Evolutionary conservation across 35 echinoderm and acorn worm genomes (phyloP).

Genomic region (Chiridota heheva): DNA sequence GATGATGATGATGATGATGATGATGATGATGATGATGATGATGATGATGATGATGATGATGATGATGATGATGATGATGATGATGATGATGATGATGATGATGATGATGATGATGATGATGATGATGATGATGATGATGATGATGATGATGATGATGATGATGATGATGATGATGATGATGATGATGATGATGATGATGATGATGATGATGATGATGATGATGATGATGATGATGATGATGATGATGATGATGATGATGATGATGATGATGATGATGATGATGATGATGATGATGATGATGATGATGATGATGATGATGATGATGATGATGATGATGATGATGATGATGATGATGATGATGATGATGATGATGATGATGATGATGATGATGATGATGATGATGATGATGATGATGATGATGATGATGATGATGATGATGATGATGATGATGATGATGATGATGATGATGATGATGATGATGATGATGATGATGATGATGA

Average conservation of each 20-base stretch:
- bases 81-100: slow-evolving; percentile 18
- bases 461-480: slow-evolving; percentile 22
- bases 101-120: slow-evolving; percentile 22
- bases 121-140: slow-evolving; percentile 18
- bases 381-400: slow-evolving; percentile 18
- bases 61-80: slow-evolving; percentile 19
- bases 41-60: slow-evolving; percentile 10
- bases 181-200: slow-evolving; percentile 18
- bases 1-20: slow-evolving; percentile 10
- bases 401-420: slow-evolving; percentile 22
- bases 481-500: slow-evolving; percentile 18
- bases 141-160: slow-evolving; percentile 18
- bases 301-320: slow-evolving; percentile 18
- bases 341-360: slow-evolving; percentile 22
- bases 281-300: slow-evolving; percentile 22
- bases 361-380: slow-evolving; percentile 18
- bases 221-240: slow-evolving; percentile 22
- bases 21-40: slow-evolving; percentile 23
- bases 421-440: slow-evolving; percentile 18
- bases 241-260: slow-evolving; percentile 18
- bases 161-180: slow-evolving; percentile 22
- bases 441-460: slow-evolving; percentile 18
- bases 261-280: slow-evolving; percentile 18
- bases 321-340: slow-evolving; percentile 18
- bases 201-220: slow-evolving; percentile 18